These are phyloP conservation scores for Telenomus remus DNA, from an alignment of 1,140 invertebrate species.

Conservation along the genomic window DNA sequence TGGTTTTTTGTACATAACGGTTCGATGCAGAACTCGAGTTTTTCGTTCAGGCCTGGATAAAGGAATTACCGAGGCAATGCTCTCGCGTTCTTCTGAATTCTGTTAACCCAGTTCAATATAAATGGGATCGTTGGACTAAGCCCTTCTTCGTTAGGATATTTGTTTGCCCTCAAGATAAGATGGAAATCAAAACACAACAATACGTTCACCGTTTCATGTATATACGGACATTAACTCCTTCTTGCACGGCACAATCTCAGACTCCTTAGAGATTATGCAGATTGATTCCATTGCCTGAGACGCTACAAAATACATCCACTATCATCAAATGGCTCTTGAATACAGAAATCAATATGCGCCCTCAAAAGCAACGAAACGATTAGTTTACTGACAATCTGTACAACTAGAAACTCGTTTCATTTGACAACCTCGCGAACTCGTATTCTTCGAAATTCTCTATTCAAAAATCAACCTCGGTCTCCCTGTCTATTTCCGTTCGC, in stretches of 20 bases:
- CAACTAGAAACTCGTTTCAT: neutral
- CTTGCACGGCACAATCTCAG: conserved; percentile 39
- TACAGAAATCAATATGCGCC: conserved; percentile 41
- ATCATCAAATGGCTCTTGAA: conserved; percentile 45
- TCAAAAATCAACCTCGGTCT: too few species aligned
- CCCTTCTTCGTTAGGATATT: conserved; percentile 28
- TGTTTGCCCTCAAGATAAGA: conserved; percentile 36
- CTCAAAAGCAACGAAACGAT: conserved; percentile 36
- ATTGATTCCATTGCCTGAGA: conserved; percentile 61
- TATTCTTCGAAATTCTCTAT: too few species aligned
- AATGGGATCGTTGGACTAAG: conserved; percentile 18
- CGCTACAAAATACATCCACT: conserved; percentile 54
- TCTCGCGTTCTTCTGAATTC: conserved; percentile 29
- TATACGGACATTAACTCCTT: conserved; percentile 38
- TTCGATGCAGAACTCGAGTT: neutral
- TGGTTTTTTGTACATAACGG: conserved; percentile 23
- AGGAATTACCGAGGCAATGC: conserved; percentile 2
- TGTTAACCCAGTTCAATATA: conserved; percentile 36
- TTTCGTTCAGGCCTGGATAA: conserved; percentile 21
- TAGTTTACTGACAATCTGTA: conserved; percentile 33
- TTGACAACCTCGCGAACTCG: neutral
- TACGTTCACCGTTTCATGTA: conserved; percentile 37
- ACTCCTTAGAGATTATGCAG: conserved; percentile 47
- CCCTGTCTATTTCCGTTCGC: too few species aligned
- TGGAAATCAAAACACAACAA: conserved; percentile 40